Evolutionary conservation across 2,797 vertebrate genomes (phyloP), one percentile per base, ranked within the genome.

Genomic region (Hirundo rustica): DNA sequence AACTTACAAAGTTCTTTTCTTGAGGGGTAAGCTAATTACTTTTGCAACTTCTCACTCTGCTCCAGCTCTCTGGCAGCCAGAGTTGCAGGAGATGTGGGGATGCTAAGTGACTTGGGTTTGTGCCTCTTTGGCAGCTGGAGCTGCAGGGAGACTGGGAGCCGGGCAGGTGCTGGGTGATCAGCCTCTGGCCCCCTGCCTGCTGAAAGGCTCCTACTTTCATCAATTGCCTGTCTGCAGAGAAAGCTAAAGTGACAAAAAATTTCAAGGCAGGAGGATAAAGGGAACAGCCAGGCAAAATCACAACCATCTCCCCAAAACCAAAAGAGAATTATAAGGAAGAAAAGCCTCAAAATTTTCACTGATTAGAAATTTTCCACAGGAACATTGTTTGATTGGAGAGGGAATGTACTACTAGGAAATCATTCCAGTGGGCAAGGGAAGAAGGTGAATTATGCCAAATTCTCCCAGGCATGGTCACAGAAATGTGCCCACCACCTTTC

Each of bases 91-190:
- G 88, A 93, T 85, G 65, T 91, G 68, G 92, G 40, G 79, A 95
- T 65, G 76, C 62, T 84, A 88, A 95, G 66, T 38, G 58, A 40
- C 51, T 95, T 95, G 93, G 87, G 89, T 26, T 94, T 90, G 42
- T 96, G 89, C 89, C 94, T 95, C 53, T 42, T 57, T 94, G 88
- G 80, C 88, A 95, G 54, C 91, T 95, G 91, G 89, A 96, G 71
- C 34, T 79, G 53, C 17, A 64, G 16, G 11, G 78, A 92, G 64
- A 40, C 15, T 73, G 70, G 48, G n/a, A 89, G 61, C 72, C 0
- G 32, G 61, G 57, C 1, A 5, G 45, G 81, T 94, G 36, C 3
- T 87, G 87, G 78, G 78, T 95, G 48, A 18, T 91, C 78, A 89
- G 78, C 48, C 92, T 11, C 64, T 93, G 96, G 81, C 72, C 72